phyloP scores from a whole-genome alignment of 2,888 invertebrate species.

The Pristionchus japonicus region DNA sequence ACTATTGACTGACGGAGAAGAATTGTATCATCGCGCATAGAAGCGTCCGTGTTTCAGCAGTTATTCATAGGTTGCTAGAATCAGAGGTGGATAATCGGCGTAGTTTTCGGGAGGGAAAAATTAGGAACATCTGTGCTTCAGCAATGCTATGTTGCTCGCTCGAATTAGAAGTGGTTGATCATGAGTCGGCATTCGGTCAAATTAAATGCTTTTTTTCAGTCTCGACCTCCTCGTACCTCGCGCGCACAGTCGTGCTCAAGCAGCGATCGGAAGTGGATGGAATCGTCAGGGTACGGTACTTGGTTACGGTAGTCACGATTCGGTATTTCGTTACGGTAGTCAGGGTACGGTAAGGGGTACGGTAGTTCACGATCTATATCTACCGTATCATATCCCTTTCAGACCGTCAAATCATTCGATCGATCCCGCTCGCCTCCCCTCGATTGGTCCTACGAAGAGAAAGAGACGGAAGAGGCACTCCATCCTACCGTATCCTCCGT shows the following conservation, averaged over 20 bases:
- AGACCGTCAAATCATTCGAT: neutral
- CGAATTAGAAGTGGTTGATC: no score
- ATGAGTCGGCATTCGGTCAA: no score
- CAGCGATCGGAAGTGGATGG: neutral
- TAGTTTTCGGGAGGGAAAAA: no score
- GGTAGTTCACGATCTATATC: no score
- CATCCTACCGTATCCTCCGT: neutral
- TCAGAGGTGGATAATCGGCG: no score
- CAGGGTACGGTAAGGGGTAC: no score
- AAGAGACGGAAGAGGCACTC: neutral
- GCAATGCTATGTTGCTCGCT: no score
- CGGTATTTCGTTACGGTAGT: neutral
- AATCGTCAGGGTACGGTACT: neutral
- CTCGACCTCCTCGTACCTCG: neutral
- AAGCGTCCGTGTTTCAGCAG: no score
- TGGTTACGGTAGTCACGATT: neutral
- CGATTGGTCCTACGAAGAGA: slow-evolving; percentile 11
- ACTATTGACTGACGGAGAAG: no score
- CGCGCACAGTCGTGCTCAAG: neutral
- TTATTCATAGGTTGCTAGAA: no score
- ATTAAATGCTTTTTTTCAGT: neutral
- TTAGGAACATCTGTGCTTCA: no score
- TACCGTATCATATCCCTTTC: neutral
- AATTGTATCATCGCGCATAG: no score
- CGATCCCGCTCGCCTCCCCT: neutral